Percentiles rank a stretch among this genome's conserved stretches.
These are phyloP conservation scores for Phycodurus eques DNA, from an alignment of 2,113 vertebrate genomes.

Conservation along the genomic window DNA sequence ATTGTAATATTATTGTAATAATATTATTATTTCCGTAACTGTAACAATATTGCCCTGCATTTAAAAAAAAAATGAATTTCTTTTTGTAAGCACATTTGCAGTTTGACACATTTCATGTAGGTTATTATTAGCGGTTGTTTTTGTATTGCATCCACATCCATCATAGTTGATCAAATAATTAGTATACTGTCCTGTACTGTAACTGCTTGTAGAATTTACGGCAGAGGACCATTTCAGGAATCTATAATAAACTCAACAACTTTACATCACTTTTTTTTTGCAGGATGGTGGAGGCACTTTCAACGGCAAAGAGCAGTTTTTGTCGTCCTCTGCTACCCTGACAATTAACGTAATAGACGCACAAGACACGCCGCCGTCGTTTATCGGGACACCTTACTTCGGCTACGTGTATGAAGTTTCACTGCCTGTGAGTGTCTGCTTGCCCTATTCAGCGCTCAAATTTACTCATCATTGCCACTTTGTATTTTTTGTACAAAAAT, in stretches of 20 bases:
- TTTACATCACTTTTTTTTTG: slow-evolving; percentile 12
- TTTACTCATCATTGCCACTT: neutral
- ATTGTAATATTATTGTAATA: no score
- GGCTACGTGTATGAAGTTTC: slow-evolving; percentile 92
- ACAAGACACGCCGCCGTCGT: slow-evolving; percentile 87
- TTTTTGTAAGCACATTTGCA: no score
- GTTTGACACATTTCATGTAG: no score
- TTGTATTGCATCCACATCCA: no score
- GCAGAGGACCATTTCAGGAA: neutral
- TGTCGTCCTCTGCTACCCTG: slow-evolving; percentile 84
- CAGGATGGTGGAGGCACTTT: slow-evolving; percentile 92
- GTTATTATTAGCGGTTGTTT: no score
- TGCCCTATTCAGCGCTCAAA: neutral
- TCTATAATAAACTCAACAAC: neutral
- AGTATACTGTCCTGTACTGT: neutral
- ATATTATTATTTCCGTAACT: no score
- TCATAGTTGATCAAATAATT: no score
- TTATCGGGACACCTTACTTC: slow-evolving; percentile 90
- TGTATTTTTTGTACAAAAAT: neutral
- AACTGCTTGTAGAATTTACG: neutral
- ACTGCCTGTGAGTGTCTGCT: slow-evolving; percentile 75
- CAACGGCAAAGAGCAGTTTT: slow-evolving; percentile 81
- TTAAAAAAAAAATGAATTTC: no score
- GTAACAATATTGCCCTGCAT: no score
- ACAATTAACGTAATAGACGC: slow-evolving; percentile 89